Evolutionary conservation across 2,888 invertebrate species (phyloP).

Genomic region (Thelaira solivaga): DNA sequence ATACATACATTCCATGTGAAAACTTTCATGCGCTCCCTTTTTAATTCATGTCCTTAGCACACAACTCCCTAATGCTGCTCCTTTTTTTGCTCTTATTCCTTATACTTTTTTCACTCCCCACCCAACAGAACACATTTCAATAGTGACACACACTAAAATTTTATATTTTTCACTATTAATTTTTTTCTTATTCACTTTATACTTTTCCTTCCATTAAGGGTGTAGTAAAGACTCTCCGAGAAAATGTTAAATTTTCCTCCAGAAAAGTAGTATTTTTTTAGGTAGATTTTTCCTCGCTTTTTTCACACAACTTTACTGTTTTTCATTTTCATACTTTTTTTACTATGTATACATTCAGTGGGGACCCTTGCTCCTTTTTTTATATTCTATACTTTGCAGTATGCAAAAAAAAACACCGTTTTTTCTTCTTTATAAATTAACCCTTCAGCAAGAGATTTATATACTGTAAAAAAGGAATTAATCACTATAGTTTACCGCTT

Average conservation of each 20-base stretch:
- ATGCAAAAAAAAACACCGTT: conserved; percentile 48
- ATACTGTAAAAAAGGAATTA: not conserved
- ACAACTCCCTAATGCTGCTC: conserved; percentile 33
- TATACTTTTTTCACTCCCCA: not conserved
- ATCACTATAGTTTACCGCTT: conserved; percentile 42
- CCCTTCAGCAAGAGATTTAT: conserved; percentile 12
- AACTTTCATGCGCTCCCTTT: not conserved
- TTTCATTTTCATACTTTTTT: conserved; percentile 32
- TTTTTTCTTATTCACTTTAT: conserved; percentile 19
- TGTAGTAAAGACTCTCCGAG: conserved; percentile 35
- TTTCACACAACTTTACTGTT: conserved; percentile 12
- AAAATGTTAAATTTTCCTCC: conserved; percentile 16
- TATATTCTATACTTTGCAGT: conserved; percentile 37
- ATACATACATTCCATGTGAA: not conserved
- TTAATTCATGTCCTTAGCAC: not conserved
- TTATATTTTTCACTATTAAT: not conserved
- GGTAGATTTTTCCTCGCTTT: conserved; percentile 23
- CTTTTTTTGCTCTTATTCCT: not conserved
- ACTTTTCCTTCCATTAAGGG: conserved; percentile 42
- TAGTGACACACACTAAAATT: not conserved
- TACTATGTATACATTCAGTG: conserved; percentile 55
- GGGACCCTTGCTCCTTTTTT: conserved; percentile 42
- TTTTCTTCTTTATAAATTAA: not conserved
- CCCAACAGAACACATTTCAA: not conserved
- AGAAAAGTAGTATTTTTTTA: conserved; percentile 17